Conservation (phyloP, 2,797 vertebrate species). For the Botia almorhae region DNA sequence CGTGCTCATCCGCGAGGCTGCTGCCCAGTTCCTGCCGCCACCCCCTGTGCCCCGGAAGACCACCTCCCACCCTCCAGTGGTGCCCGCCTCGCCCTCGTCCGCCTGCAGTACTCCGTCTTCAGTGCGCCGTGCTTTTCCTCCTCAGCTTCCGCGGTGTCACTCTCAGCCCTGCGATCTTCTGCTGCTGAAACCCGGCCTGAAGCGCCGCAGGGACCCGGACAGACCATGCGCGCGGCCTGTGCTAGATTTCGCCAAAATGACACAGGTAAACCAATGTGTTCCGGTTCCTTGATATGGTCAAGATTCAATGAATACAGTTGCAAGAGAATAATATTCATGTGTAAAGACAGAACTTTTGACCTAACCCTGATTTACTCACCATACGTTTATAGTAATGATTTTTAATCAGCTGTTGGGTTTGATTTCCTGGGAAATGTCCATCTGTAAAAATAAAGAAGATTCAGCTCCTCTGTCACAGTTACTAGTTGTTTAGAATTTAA, state of each 20-base stretch:
- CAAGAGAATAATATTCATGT: too few species aligned
- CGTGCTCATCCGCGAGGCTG: conserved; percentile 86
- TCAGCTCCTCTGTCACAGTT: too few species aligned
- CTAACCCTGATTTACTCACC: too few species aligned
- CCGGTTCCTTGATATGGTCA: background rate
- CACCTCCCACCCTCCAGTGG: conserved; percentile 72
- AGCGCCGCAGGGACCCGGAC: conserved; percentile 84
- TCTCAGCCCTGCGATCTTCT: conserved; percentile 92
- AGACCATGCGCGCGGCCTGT: conserved; percentile 84
- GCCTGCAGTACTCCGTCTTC: conserved; percentile 86
- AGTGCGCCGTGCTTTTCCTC: conserved; percentile 81
- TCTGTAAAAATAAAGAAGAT: too few species aligned
- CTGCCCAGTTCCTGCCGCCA: conserved; percentile 80
- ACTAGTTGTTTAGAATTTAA: too few species aligned
- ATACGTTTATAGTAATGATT: too few species aligned
- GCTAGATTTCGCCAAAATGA: conserved; percentile 88
- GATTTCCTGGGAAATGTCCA: too few species aligned
- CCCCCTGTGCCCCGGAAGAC: conserved; percentile 72
- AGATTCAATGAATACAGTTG: background rate
- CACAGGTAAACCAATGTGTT: conserved; percentile 72
- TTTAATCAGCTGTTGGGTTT: too few species aligned
- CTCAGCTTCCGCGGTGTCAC: conserved; percentile 88
- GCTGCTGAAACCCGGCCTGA: conserved; percentile 85
- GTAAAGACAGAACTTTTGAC: background rate
- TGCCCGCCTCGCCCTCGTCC: conserved; percentile 83